phyloP scores from a whole-genome alignment of 2,113 vertebrate genomes.

The Bubo bubo region DNA sequence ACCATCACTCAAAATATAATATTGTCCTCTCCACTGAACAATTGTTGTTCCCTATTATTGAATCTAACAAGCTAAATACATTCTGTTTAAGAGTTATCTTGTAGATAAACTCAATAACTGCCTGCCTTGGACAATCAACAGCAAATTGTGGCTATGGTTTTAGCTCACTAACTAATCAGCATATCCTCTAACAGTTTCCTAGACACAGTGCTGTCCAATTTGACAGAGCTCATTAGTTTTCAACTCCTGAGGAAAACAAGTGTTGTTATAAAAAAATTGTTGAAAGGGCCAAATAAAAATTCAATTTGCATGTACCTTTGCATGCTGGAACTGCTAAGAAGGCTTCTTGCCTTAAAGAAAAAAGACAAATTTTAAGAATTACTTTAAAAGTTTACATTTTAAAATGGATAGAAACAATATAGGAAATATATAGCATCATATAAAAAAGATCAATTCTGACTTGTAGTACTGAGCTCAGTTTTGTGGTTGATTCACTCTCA shows the following conservation, averaged over 20 bases:
- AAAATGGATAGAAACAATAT: background rate
- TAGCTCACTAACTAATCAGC: constrained; percentile 58
- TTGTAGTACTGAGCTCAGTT: background rate
- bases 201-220: constrained; percentile 5
- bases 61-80: constrained; percentile 55
- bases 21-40: background rate
- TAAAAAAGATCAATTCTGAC: constrained; percentile 35
- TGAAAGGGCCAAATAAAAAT: constrained; percentile 14
- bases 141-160: constrained; percentile 50
- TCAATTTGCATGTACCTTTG: background rate
- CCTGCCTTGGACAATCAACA: constrained; percentile 43
- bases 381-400: background rate
- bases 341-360: background rate
- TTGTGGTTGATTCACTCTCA: background rate
- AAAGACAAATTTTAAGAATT: background rate
- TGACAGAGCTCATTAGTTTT: constrained; percentile 40
- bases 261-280: background rate
- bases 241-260: constrained; percentile 19
- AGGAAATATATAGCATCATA: background rate
- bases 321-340: background rate
- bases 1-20: background rate
- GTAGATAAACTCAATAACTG: constrained; percentile 66
- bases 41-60: background rate
- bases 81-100: constrained; percentile 64
- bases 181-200: constrained; percentile 17